Conservation (phyloP, 30 jellyfish, hydroid and myxozoan species). For the Euphysa ruthae region DNA sequence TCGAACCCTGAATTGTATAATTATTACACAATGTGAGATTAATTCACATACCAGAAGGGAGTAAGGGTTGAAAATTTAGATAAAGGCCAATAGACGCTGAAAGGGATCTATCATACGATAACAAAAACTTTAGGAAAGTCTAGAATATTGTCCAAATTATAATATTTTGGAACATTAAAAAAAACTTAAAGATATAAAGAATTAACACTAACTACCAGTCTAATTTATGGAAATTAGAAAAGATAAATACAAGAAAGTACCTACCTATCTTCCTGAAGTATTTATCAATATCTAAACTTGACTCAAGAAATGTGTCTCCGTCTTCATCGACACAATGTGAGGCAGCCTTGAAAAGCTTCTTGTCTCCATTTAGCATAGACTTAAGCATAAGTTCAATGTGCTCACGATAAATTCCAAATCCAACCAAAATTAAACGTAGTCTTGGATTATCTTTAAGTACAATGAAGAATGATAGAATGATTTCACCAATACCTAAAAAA, state of each 20-base stretch:
- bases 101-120: too few relatives aligned
- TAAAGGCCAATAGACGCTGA: too few relatives aligned
- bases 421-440: slow-evolving; percentile 5
- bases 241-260: neutral
- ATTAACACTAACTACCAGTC: too few relatives aligned
- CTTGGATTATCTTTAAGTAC: neutral
- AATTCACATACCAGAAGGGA: too few relatives aligned
- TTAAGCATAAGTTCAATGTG: slow-evolving; percentile 15
- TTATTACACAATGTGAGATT: too few relatives aligned
- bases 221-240: too few relatives aligned
- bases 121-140: too few relatives aligned
- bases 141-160: too few relatives aligned
- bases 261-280: neutral
- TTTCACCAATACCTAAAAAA: slow-evolving; percentile 18
- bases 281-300: slow-evolving; percentile 5
- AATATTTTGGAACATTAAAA: too few relatives aligned
- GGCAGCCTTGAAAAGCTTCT: slow-evolving; percentile 16
- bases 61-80: too few relatives aligned
- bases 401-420: slow-evolving; percentile 24
- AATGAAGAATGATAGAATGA: neutral
- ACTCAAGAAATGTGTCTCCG: slow-evolving; percentile 12
- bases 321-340: slow-evolving; percentile 16
- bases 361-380: slow-evolving; percentile 13
- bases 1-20: too few relatives aligned
- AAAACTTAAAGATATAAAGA: too few relatives aligned